Percentiles rank a stretch among this genome's conserved stretches.
phyloP scores from a whole-genome alignment of 2,113 vertebrate species.

The Brachypteracias leptosomus region DNA sequence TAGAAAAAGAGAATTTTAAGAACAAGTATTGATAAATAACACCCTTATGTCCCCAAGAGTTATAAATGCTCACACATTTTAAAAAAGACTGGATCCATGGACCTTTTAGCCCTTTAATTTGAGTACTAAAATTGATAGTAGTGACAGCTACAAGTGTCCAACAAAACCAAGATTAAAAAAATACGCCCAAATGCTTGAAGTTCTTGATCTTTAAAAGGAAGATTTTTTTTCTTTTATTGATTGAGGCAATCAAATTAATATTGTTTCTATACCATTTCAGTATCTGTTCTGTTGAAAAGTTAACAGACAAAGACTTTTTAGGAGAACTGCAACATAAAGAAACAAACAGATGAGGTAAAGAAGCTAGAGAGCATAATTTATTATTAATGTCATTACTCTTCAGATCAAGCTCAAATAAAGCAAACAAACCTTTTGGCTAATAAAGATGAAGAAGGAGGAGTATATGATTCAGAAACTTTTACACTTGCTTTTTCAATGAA shows the following conservation, averaged over 20 bases:
- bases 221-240: not conserved
- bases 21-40: not conserved
- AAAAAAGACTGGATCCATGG: not conserved
- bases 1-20: not conserved
- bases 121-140: not conserved
- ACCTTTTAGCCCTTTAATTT: not conserved
- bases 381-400: not conserved
- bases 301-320: not conserved
- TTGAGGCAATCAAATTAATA: not conserved
- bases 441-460: not conserved
- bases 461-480: not conserved
- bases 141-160: not conserved
- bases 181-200: not conserved
- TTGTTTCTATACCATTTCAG: not conserved
- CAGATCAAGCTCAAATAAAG: not conserved
- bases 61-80: not conserved
- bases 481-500: not conserved
- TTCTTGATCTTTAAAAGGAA: not conserved
- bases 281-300: not conserved
- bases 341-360: not conserved
- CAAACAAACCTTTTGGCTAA: not conserved
- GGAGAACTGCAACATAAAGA: not conserved
- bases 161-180: not conserved
- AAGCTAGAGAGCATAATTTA: not conserved
- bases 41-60: not conserved